These are phyloP conservation scores for Xestobium rufovillosum DNA, from an alignment of 2,888 invertebrate species.

Conservation along the genomic window DNA sequence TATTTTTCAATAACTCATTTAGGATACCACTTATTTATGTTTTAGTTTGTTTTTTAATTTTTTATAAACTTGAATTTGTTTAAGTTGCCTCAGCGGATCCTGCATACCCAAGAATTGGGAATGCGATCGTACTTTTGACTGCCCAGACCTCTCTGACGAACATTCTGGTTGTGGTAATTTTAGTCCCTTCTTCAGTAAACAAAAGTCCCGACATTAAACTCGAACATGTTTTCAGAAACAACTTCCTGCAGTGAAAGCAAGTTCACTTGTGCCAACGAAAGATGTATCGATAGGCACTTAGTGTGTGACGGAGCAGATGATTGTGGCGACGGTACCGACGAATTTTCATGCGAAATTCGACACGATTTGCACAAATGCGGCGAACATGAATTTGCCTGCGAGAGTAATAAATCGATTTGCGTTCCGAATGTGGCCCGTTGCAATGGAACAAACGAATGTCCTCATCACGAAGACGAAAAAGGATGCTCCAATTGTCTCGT, in stretches of 20 bases:
- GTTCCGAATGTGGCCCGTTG: conserved; percentile 47
- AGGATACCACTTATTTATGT: no score
- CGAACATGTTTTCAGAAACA: background rate
- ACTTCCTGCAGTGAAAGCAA: conserved; percentile 6
- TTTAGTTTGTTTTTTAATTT: no score
- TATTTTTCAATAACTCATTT: no score
- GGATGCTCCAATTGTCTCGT: conserved; percentile 41
- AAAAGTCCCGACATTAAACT: conserved; percentile 1
- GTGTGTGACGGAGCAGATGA: conserved; percentile 53
- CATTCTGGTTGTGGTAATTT: conserved; percentile 50
- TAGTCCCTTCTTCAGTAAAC: no score
- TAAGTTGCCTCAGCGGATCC: conserved; percentile 57
- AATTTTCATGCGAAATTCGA: conserved; percentile 40
- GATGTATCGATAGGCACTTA: conserved; percentile 49
- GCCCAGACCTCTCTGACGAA: conserved; percentile 68
- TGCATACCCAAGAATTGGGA: conserved; percentile 62
- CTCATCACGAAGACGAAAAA: conserved; percentile 62
- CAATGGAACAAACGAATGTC: conserved; percentile 58
- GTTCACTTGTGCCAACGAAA: conserved; percentile 32
- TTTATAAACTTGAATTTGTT: conserved; percentile 30
- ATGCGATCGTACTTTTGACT: conserved; percentile 71
- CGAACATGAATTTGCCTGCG: conserved; percentile 46
- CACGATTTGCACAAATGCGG: conserved; percentile 32
- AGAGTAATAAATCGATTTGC: conserved; percentile 46
- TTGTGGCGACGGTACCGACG: conserved; percentile 53